Base-by-base conservation (phyloP, 2,888 invertebrate species). In the Phlogophora meticulosa region DNA sequence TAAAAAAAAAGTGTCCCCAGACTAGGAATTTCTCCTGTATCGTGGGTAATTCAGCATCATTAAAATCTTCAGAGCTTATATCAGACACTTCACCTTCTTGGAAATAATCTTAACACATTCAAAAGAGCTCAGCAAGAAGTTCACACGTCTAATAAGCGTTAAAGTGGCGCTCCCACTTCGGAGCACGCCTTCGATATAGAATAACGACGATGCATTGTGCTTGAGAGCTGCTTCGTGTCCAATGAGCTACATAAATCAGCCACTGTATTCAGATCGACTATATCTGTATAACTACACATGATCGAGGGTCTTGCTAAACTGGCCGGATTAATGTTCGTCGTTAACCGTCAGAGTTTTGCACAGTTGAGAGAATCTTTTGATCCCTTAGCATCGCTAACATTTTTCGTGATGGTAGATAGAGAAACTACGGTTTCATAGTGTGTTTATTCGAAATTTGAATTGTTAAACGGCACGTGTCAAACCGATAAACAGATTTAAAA, bases 351-450 rank as follows among this genome's bases (percentile, higher is more conserved):
- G 82, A 85, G 87, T 86, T 90, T 85, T 84, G 84, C 88, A 87
- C 88, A 87, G 88, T 85, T 82, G 87, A 88, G 87, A 67, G 87
- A 89, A 83, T 86, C 91, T 89, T 92, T 91, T 92, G 91, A 91
- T 89, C 89, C 70, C 76, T 78, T 81, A 67, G 60, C 79, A 70
- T 76, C 61, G 76, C 72, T 76, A 76, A 81, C 74, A 80, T 79
- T 79, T 86, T 83, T 85, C 80, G 64, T 75, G 69, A 56, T 60
- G 49, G 22, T 56, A 49, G 52, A 45, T 45, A 53, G 51, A 42
- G 53, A 57, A 58, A 28, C 62, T 68, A 49, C 20, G 32, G 56
- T 69, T 68, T 75, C 40, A 62, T 80, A 58, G 52, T 24, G 55
- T 65, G 36, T 36, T 43, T 51, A 49, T 24, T n/a, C 17, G n/a